Evolutionary conservation across 2,113 vertebrate species (phyloP).

Genomic region (Prietella phreatophila): DNA sequence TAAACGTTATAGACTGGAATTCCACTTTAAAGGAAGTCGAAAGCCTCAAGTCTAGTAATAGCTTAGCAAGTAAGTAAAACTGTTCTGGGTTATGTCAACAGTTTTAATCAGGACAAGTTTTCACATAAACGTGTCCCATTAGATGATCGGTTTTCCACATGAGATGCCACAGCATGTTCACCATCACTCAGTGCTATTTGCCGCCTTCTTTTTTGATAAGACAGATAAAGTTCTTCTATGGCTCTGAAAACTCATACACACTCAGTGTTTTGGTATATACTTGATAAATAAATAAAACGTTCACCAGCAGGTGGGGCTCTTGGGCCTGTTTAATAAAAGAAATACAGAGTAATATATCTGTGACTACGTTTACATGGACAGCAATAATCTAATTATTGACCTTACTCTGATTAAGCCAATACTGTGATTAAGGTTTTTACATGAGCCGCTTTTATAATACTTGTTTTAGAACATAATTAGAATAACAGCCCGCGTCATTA

Average conservation of each 20-base stretch:
- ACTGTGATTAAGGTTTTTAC: too few relatives aligned
- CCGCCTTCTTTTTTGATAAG: neutral
- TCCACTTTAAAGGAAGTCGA: neutral
- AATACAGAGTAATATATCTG: neutral
- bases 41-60: neutral
- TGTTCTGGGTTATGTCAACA: neutral
- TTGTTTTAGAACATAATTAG: too few relatives aligned
- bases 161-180: neutral
- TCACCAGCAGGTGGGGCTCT: slow-evolving; percentile 40
- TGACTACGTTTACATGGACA: too few relatives aligned
- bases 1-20: neutral
- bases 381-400: too few relatives aligned
- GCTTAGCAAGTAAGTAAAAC: neutral
- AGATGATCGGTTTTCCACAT: neutral
- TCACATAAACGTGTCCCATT: neutral
- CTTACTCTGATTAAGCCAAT: too few relatives aligned
- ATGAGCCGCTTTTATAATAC: too few relatives aligned
- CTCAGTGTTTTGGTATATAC: neutral
- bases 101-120: neutral
- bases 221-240: neutral
- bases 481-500: too few relatives aligned
- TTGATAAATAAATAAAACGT: neutral
- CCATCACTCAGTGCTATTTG: neutral
- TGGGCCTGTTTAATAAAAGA: neutral
- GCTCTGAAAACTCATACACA: neutral